Evolutionary conservation across 1,140 invertebrate genomes (phyloP), one percentile per base, ranked within the genome.

Genomic region (Dreissena rostriformis): DNA sequence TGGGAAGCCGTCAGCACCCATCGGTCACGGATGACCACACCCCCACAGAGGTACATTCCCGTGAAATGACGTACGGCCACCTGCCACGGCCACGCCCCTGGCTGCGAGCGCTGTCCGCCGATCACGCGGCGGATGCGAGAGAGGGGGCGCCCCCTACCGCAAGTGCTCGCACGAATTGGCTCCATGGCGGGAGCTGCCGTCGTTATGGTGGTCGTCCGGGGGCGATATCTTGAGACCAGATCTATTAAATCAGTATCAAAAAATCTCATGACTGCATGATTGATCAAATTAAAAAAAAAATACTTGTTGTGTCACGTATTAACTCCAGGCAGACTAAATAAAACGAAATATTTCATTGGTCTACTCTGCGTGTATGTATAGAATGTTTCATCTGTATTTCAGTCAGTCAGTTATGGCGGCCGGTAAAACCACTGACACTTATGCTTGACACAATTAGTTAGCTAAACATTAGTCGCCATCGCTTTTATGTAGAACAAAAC

Each of bases 1-100:
- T 82, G 80, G 12, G 80, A 71, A 0, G 80, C 72, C 39, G 81
- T 83, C 14, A 83, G 51, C 5, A 76, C 28, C 81, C 72, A 83
- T 29, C 49, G 73, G 57, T 76, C n/a, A 51, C n/a, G 39, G 8
- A 83, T 70, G 24, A 76, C 15, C 15, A 73, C 70, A 8, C 61
- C 81, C n/a, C 72, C 72, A 70, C 72, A 76, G 17, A 52, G 51
- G 71, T 39, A 51, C 0, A 22, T 28, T 12, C 80, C 81, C 22
- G 51, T 68, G 28, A 28, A 83, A 8, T 55, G 14, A n/a, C 73
- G 57, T 15, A 83, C n/a, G n/a, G 73, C 63, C 29, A 65, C 80
- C 53, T 83, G 81, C 81, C 81, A 83, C 26, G 72, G 65, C 81
- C 81, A 83, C 10, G 81, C 24, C 12, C 81, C 61, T n/a, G n/a